Conservation (phyloP, 2,888 invertebrate genomes). For the Himalopsyche tibetana region DNA sequence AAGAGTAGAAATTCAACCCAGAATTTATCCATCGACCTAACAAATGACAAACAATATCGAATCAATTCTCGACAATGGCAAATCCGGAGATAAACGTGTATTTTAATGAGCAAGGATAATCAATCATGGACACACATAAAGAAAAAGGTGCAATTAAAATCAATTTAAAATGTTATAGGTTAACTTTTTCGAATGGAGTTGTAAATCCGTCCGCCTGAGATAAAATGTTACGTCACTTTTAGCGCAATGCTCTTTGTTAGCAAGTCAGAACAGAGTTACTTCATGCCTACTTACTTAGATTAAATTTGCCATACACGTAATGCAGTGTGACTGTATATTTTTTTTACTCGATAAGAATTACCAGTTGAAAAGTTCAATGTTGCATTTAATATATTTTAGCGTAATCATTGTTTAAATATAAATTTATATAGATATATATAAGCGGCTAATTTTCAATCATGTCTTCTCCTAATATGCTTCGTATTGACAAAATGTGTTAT, state of each 20-base stretch:
- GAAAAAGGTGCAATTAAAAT: neutral
- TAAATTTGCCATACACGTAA: neutral
- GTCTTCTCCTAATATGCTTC: too few relatives aligned
- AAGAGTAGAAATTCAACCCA: too few relatives aligned
- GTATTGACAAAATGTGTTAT: too few relatives aligned
- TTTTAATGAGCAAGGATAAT: neutral
- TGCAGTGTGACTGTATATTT: slow-evolving; percentile 6
- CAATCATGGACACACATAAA: too few relatives aligned
- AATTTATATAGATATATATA: too few relatives aligned
- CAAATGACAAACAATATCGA: too few relatives aligned
- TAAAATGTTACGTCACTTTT: slow-evolving; percentile 19
- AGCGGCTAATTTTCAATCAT: too few relatives aligned
- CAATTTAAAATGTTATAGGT: neutral
- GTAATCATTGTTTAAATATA: too few relatives aligned
- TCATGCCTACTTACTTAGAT: neutral
- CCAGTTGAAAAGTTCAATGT: neutral
- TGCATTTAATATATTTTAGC: neutral
- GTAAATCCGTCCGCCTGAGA: neutral
- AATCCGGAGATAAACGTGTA: too few relatives aligned
- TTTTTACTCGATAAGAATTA: slow-evolving; percentile 4
- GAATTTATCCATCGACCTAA: too few relatives aligned
- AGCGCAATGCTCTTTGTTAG: slow-evolving; percentile 20
- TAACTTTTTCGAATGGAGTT: neutral
- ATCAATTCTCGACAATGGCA: too few relatives aligned
- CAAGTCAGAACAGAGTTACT: neutral